Percentiles rank a stretch among this genome's conserved stretches.
Evolutionary conservation across 2,888 invertebrate species (phyloP).

Genomic region (Agrotis puta): DNA sequence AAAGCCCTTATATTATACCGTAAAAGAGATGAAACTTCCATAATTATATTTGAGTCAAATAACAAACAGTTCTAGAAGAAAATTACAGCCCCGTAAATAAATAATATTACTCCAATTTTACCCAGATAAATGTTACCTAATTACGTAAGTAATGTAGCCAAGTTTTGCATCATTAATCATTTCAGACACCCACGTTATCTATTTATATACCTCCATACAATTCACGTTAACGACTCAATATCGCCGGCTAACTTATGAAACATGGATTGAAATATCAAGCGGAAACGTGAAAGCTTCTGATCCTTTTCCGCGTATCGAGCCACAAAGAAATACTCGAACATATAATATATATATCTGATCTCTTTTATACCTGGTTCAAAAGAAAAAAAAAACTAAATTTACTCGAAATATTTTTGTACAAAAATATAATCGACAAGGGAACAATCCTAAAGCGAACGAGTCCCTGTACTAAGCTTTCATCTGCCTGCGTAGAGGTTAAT

Average conservation of each 20-base stretch:
- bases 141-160: constrained; percentile 6
- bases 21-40: neutral
- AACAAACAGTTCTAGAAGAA: neutral
- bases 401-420: constrained; percentile 10
- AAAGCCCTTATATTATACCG: neutral
- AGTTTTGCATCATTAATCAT: constrained; percentile 30
- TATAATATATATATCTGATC: neutral
- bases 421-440: constrained; percentile 37
- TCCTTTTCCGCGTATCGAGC: neutral
- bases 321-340: neutral
- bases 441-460: constrained; percentile 44
- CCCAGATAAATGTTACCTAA: neutral
- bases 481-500: constrained; percentile 35
- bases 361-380: constrained; percentile 26
- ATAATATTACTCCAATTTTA: neutral
- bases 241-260: neutral
- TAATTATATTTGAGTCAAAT: neutral
- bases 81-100: neutral
- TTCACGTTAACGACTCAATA: constrained; percentile 25
- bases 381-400: constrained; percentile 13
- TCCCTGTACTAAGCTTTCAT: constrained; percentile 50
- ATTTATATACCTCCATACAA: constrained; percentile 9
- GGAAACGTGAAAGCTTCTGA: constrained; percentile 5
- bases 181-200: neutral
- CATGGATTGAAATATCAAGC: constrained; percentile 9